Conservation (phyloP, 2,797 vertebrate species). For the Danio tinwini region DNA sequence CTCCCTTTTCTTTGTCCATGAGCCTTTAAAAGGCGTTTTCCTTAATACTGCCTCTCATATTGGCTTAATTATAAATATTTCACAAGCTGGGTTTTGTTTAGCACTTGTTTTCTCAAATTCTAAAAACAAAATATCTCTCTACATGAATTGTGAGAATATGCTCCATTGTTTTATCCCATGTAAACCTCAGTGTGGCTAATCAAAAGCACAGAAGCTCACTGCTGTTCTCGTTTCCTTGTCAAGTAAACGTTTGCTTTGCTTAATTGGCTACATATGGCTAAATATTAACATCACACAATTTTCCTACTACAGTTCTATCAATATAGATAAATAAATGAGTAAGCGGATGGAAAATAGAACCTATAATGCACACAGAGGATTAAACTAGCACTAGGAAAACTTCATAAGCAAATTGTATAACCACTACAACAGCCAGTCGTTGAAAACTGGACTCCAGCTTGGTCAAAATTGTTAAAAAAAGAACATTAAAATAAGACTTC, state of each 20-base stretch:
- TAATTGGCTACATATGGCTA: conserved; percentile 3
- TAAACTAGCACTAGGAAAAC: not conserved
- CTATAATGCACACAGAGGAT: conserved; percentile 8
- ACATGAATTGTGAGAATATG: conserved; percentile 1
- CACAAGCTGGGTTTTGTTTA: conserved; percentile 12
- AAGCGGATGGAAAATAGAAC: not conserved
- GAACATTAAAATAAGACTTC: conserved; percentile 5
- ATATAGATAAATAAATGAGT: conserved; percentile 18
- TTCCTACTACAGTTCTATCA: not conserved
- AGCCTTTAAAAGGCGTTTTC: not conserved
- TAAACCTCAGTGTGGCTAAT: conserved; percentile 12
- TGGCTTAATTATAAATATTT: conserved; percentile 13
- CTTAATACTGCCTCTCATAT: conserved; percentile 7
- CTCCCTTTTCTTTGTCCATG: not conserved
- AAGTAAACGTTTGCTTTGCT: conserved; percentile 16
- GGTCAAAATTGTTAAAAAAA: not conserved
- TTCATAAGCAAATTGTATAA: not conserved
- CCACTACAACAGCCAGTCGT: not conserved
- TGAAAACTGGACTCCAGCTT: not conserved
- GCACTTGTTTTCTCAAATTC: conserved; percentile 36
- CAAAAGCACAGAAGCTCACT: conserved; percentile 22
- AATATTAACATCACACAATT: conserved; percentile 4
- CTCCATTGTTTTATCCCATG: not conserved
- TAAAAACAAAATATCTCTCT: conserved; percentile 39
- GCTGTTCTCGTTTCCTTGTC: not conserved